Base-by-base conservation (phyloP, 2,113 vertebrate genomes). In the Falco punctatus region DNA sequence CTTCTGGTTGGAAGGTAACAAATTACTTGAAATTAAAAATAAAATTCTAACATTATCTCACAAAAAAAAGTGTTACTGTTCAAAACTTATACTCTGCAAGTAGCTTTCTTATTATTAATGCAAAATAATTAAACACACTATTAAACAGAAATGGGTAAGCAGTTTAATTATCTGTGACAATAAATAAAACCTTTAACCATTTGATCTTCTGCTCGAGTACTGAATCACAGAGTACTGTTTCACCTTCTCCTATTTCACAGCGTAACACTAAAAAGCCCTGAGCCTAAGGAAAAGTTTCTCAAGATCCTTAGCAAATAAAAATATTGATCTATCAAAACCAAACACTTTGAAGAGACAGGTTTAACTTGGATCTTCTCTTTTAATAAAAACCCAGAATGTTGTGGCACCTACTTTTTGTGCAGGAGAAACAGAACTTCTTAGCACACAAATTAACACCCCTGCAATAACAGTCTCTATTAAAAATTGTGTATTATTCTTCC, bases 381-480 rank as follows among this genome's bases (percentile, higher is more conserved):
- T 1, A 0, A 27, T 54, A 64, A 85, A 30, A 79, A 2, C 1
- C 0, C 20, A 71, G 24, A 86, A 67, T 58, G 52, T 51, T 0
- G 5, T 19, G 26, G 33, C 38, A 77, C 33, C 66, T 75, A 27
- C 23, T 30, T 90, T 75, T 65, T 80, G 26, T 69, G 66, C 9
- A 49, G 72, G 28, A 93, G 65, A 51, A 90, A 81, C 8, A 49
- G 13, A 66, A 55, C 10, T 81, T 85, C 23, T 58, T 32, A 64
- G 30, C 18, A 28, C 8, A 44, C 48, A 58, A 75, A 79, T 81
- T 67, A 88, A 80, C 6, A 48, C 23, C 33, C 18, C 26, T 66
- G 33, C 62, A 91, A 3, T 46, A 93, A 74, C 38, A 94, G n/a
- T 71, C 17, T 21, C 73, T 75, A 26, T 21, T 58, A 67, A 10